These are phyloP conservation scores for Drosophila merina DNA, from an alignment of 2,888 invertebrate species.

Conservation along the genomic window DNA sequence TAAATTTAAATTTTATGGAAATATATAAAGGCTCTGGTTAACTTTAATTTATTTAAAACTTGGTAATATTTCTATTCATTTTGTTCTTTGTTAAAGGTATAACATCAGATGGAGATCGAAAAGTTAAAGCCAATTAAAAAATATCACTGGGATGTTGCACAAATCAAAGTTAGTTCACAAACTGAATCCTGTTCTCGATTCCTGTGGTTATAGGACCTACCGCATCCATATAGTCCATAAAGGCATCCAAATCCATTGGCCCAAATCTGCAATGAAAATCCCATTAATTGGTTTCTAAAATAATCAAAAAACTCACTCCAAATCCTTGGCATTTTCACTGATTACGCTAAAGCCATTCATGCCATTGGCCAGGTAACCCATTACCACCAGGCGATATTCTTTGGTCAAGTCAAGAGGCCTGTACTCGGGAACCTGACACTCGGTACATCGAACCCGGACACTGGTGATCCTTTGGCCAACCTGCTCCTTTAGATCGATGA, in stretches of 20 bases:
- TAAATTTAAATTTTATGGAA: no score
- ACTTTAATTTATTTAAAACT: no score
- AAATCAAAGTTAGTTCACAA: constrained; percentile 19
- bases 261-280: constrained; percentile 58
- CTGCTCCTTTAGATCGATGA: constrained; percentile 86
- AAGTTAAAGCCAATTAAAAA: neutral
- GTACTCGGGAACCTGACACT: constrained; percentile 88
- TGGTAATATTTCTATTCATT: no score
- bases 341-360: constrained; percentile 88
- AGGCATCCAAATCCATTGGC: constrained; percentile 74
- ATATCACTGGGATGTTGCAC: neutral
- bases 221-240: constrained; percentile 67
- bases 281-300: neutral
- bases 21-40: no score
- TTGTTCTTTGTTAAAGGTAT: no score
- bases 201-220: constrained; percentile 62
- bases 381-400: constrained; percentile 87
- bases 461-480: constrained; percentile 86
- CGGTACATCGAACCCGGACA: constrained; percentile 86
- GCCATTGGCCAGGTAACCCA: constrained; percentile 87
- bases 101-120: no score
- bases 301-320: constrained; percentile 49
- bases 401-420: constrained; percentile 85
- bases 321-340: constrained; percentile 77
- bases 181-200: constrained; percentile 68